These are phyloP conservation scores for Nematopogon swammerdamellus DNA, from an alignment of 2,888 invertebrate species.

Conservation along the genomic window DNA sequence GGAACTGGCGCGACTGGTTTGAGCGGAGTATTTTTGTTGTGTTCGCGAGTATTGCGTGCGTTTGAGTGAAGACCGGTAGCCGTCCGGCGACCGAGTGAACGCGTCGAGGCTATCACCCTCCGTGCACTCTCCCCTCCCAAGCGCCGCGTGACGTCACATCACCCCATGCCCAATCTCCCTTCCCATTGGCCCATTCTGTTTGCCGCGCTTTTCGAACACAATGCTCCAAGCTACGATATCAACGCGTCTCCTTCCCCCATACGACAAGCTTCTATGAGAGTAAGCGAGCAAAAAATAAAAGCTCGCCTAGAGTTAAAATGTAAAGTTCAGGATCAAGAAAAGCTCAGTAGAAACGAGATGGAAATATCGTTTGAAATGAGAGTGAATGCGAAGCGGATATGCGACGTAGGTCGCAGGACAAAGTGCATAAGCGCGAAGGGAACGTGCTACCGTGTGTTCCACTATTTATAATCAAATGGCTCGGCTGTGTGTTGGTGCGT, in stretches of 20 bases:
- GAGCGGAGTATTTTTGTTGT: conserved; percentile 11
- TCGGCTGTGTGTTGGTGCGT: conserved; percentile 36
- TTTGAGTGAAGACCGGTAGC: conserved; percentile 23
- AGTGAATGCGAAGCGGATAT: conserved; percentile 24
- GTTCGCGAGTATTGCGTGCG: conserved; percentile 4
- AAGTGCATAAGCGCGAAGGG: conserved; percentile 49
- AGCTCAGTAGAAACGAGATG: conserved; percentile 34
- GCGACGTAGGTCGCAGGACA: conserved; percentile 37
- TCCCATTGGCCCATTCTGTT: conserved; percentile 37
- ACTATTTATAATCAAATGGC: conserved; percentile 54
- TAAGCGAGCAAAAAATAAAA: not conserved
- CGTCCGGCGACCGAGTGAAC: conserved; percentile 45
- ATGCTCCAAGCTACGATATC: conserved; percentile 22
- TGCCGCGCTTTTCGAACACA: conserved; percentile 45
- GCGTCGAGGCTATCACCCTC: conserved; percentile 46
- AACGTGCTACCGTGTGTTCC: conserved; percentile 55
- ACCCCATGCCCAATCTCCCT: conserved; percentile 36
- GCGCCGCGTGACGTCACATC: conserved; percentile 43
- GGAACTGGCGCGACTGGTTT: not conserved
- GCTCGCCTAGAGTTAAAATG: not conserved
- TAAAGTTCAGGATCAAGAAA: not conserved
- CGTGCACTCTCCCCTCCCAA: conserved; percentile 28
- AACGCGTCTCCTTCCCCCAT: conserved; percentile 21
- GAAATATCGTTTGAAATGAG: conserved; percentile 16
- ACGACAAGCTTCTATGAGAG: not conserved